phyloP scores from a whole-genome alignment of 2,888 invertebrate species.

The Thecophora atra region DNA sequence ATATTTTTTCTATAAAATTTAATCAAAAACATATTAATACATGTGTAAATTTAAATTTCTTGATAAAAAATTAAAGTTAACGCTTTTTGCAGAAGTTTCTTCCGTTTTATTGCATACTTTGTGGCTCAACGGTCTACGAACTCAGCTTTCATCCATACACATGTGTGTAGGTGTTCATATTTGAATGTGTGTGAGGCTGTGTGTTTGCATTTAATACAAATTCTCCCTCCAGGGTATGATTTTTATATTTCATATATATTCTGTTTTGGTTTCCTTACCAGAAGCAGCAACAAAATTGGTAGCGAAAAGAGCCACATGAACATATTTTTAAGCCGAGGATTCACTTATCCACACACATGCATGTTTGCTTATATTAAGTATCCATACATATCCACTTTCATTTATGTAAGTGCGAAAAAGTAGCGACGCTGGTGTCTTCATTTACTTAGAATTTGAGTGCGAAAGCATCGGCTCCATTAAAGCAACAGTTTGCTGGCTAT shows the following conservation, averaged over 20 bases:
- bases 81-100: not conserved
- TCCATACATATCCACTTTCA: not conserved
- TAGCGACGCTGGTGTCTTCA: not conserved
- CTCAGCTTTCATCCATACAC: too few species aligned
- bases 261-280: not conserved
- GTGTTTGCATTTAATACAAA: not conserved
- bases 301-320: too few species aligned
- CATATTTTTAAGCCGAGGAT: not conserved
- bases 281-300: not conserved
- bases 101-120: not conserved
- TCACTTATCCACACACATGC: not conserved
- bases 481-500: not conserved
- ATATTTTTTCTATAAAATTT: too few species aligned
- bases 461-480: not conserved
- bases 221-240: not conserved
- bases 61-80: not conserved
- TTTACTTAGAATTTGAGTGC: not conserved
- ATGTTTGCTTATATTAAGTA: not conserved
- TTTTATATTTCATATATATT: not conserved
- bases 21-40: not conserved
- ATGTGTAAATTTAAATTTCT: not conserved
- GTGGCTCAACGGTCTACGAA: not conserved
- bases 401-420: not conserved
- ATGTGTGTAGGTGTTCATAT: too few species aligned
- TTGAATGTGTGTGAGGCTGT: too few species aligned